Evolutionary conservation across 2,797 vertebrate genomes (phyloP), one percentile per base, ranked within the genome.

Genomic region (Malurus leucopterus): DNA sequence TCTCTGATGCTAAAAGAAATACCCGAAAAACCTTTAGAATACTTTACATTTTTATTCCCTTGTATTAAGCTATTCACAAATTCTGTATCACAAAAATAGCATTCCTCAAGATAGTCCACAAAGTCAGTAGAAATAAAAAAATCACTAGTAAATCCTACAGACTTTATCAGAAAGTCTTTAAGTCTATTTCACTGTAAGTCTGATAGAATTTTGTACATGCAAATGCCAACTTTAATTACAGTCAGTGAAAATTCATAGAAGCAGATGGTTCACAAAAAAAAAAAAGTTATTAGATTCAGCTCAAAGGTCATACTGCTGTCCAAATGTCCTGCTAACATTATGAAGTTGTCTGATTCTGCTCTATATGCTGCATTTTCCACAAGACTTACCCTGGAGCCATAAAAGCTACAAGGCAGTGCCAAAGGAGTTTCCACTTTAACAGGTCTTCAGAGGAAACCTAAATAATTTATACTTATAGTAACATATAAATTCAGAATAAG

Each of bases 351-450:
- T 62, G 82, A 49, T 59, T 90, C 40, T 50, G 17, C 81, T 41
- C 54, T 65, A 55, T 69, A 36, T 40, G 63, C n/a, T 51, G 58
- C 54, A 93, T 93, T 93, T 95, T 95, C 73, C 54, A 50, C 49
- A 86, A 77, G 51, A 96, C 16, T 58, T 94, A n/a, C n/a, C 73
- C 67, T 67, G 84, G 32, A 89, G 50, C 86, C 50, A 79, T 57
- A 76, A 93, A 89, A 93, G 55, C 34, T 92, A 54, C 62, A 92
- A 77, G 44, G 34, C 73, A 79, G 54, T 71, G 57, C 84, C 80
- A 82, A 89, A 93, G 34, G 62, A 65, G 47, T 95, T 95, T 96
- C 72, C 88, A 92, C 79, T 93, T 93, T 92, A 95, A 64, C 84
- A 88, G 69, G 57, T 51, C 71, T 73, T 84, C 22, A 94, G 74